Evolutionary conservation across 1,140 invertebrate species (phyloP).

Genomic region (Coelopa frigida): DNA sequence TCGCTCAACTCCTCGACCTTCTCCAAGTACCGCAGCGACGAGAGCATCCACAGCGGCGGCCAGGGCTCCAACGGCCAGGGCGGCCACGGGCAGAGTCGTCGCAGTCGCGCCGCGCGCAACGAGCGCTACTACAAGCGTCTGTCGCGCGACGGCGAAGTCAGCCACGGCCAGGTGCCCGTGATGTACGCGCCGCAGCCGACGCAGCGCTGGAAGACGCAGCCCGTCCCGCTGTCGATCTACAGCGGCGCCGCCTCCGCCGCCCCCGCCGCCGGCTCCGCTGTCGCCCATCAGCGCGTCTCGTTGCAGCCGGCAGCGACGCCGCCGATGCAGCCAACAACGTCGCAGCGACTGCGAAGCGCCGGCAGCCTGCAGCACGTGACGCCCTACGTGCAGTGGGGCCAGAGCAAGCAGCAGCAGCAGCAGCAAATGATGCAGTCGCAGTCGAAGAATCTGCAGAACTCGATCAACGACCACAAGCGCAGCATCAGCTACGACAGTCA

Average conservation of each 20-base stretch:
- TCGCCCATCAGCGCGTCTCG: not conserved
- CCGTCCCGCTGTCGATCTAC: slow-evolving; percentile 36
- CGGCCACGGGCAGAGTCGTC: slow-evolving; percentile 40
- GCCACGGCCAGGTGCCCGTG: slow-evolving; percentile 9
- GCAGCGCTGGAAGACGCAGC: slow-evolving; percentile 38
- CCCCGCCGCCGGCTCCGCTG: not conserved
- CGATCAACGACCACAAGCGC: slow-evolving; percentile 29
- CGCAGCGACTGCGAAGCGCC: slow-evolving; percentile 8
- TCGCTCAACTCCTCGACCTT: slow-evolving; percentile 58
- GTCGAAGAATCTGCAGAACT: slow-evolving; percentile 24
- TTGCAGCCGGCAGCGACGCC: not conserved
- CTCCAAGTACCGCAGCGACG: slow-evolving; percentile 58
- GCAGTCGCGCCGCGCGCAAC: slow-evolving; percentile 61
- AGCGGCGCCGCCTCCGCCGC: not conserved
- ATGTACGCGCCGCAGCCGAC: slow-evolving; percentile 13
- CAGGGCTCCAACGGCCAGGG: slow-evolving; percentile 44
- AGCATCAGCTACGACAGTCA: slow-evolving; percentile 44
- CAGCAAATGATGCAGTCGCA: slow-evolving; percentile 1
- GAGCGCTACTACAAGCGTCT: slow-evolving; percentile 70
- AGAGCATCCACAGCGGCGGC: slow-evolving; percentile 54
- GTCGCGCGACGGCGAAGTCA: slow-evolving; percentile 54
- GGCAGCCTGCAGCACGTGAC: slow-evolving; percentile 15
- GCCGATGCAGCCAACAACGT: not conserved
- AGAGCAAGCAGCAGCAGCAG: slow-evolving; percentile 14
- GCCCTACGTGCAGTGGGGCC: slow-evolving; percentile 29